Evolutionary conservation across 2,113 vertebrate species (phyloP), one percentile per base, ranked within the genome.

Genomic region (Rhinichthys klamathensis): DNA sequence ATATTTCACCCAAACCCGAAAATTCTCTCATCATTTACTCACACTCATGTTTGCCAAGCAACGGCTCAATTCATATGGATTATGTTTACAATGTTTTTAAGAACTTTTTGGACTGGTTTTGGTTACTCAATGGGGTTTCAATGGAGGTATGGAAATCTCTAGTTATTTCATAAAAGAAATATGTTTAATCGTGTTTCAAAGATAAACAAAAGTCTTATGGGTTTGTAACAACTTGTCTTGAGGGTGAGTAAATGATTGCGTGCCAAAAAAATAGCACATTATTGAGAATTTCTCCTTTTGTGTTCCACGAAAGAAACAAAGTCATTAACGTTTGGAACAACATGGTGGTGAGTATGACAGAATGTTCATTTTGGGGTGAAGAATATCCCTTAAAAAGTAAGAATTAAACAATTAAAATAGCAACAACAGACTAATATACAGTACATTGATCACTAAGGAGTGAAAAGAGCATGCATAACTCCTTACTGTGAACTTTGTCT

Each of bases 401-500:
- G 16, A 16, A 27, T 25, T 32, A 67, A 7, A 2, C 1, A 35
- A 35, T 35, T 9, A 9, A 67, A 69, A 69, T 51, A 51, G 49
- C 15, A 51, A 69, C 32, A 46, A 25, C 56, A 65, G 23, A 56
- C 12, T 56, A 5, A 54, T 35, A 83, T 3, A 58, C 16, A 58
- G 73, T 3, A 41, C 16, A 58, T 18, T 7, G 13, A 15, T 15
- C 6, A 32, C 56, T 21, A 38, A 6, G 7, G 6, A 44, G 51
- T 11, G 6, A 30, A 65, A 30, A 9, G 35, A 15, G 60, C 25
- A 10, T 15, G 27, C 35, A 79, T 13, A 8, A 46, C 2, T 32
- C n/a, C 96, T 94, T 93, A 98, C 97, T 27, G 96, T 98, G 88
- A 97, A 98, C 93, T 97, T 97, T 49, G 95, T 94, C 85, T 96